These are phyloP conservation scores for Melospiza georgiana DNA, from an alignment of 2,113 vertebrate species.

Conservation along the genomic window DNA sequence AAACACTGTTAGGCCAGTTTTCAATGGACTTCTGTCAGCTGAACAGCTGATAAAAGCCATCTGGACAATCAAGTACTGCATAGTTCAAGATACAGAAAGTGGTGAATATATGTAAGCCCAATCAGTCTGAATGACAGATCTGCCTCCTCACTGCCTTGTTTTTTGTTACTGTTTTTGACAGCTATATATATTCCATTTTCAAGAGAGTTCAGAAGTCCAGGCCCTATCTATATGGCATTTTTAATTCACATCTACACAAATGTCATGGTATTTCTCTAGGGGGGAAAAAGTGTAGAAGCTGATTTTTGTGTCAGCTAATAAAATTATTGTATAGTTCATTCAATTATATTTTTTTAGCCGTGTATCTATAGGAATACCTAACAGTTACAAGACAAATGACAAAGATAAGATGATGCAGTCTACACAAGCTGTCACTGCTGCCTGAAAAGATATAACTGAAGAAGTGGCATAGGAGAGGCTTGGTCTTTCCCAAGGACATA, in stretches of 20 bases:
- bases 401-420: not conserved
- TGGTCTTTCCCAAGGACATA: not conserved
- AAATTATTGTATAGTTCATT: conserved; percentile 41
- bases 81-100: conserved; percentile 19
- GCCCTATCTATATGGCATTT: conserved; percentile 43
- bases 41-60: conserved; percentile 50
- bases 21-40: conserved; percentile 47
- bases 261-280: conserved; percentile 57
- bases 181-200: conserved; percentile 39
- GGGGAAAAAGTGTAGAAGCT: not conserved
- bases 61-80: conserved; percentile 29
- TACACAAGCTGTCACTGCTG: not conserved
- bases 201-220: conserved; percentile 47
- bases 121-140: conserved; percentile 53
- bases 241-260: conserved; percentile 59
- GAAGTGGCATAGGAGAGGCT: not conserved
- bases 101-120: conserved; percentile 24
- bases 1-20: conserved; percentile 48
- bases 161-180: conserved; percentile 39
- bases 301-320: conserved; percentile 46
- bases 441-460: not conserved
- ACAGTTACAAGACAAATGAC: conserved; percentile 6
- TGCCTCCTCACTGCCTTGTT: not conserved
- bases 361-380: not conserved
- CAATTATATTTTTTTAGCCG: not conserved